A percentile compares a stretch with the other conserved stretches of the same genome.
Conservation (phyloP, 2,888 invertebrate species). For the Pachycephus smyrnensis region DNA sequence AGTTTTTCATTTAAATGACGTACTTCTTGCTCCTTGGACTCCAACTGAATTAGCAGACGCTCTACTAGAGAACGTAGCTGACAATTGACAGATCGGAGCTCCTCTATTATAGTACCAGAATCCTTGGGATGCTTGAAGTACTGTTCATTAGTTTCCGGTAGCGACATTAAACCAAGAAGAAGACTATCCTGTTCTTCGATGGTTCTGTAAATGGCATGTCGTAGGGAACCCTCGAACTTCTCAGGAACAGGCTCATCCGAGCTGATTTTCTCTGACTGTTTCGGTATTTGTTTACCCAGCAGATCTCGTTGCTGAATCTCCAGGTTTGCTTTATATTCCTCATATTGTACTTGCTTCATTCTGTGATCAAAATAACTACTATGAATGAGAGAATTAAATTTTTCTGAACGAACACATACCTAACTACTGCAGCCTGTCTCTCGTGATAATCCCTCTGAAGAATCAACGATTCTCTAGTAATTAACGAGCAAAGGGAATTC, state of each 20-base stretch:
- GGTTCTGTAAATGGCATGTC: conserved; percentile 71
- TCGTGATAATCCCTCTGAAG: conserved; percentile 79
- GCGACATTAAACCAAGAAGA: conserved; percentile 44
- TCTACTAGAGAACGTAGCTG: conserved; percentile 73
- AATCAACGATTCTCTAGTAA: conserved; percentile 77
- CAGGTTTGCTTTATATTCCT: conserved; percentile 56
- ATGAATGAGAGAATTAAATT: conserved; percentile 1
- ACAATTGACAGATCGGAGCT: conserved; percentile 75
- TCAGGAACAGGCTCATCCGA: conserved; percentile 30
- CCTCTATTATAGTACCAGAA: conserved; percentile 75
- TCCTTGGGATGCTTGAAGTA: conserved; percentile 73
- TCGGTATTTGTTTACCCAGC: conserved; percentile 44
- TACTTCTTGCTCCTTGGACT: conserved; percentile 76
- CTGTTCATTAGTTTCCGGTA: conserved; percentile 38
- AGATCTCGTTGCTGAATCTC: conserved; percentile 50
- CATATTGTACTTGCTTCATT: conserved; percentile 62
- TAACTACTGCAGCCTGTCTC: conserved; percentile 71
- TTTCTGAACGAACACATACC: conserved; percentile 35
- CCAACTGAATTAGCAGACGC: conserved; percentile 74
- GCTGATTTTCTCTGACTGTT: conserved; percentile 45
- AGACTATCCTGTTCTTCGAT: conserved; percentile 77
- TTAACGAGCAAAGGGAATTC: conserved; percentile 42
- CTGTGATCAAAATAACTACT: conserved; percentile 36
- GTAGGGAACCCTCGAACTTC: conserved; percentile 49
- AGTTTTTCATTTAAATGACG: conserved; percentile 72